phyloP scores from a whole-genome alignment of 2,797 vertebrate species.

The Tinamus major region DNA sequence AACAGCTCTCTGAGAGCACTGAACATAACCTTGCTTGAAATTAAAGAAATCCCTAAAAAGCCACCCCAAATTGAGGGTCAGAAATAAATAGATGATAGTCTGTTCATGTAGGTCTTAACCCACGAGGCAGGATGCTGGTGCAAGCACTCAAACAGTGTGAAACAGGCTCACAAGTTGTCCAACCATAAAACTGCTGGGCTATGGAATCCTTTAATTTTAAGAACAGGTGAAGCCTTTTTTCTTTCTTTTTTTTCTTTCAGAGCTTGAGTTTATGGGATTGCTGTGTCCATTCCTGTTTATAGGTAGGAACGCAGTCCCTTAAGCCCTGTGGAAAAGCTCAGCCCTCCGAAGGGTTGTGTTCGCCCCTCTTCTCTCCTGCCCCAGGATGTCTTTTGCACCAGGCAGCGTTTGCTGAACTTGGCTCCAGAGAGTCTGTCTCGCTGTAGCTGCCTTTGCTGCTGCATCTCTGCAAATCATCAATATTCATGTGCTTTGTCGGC shows the following conservation, averaged over 20 bases:
- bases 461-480: conserved; percentile 3
- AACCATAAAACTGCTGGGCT: background rate
- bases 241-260: background rate
- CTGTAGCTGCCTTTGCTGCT: background rate
- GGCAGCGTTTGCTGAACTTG: background rate
- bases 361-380: background rate
- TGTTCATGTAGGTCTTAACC: rapidly evolving
- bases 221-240: background rate
- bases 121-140: background rate
- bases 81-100: background rate
- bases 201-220: rapidly evolving
- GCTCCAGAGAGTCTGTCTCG: background rate
- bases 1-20: background rate
- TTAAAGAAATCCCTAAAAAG: background rate
- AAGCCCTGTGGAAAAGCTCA: rapidly evolving
- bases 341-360: background rate
- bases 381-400: background rate
- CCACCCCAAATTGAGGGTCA: background rate
- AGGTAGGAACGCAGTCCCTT: rapidly evolving
- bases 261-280: background rate
- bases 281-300: background rate
- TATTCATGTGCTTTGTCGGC: background rate
- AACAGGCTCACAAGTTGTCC: background rate
- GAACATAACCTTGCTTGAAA: background rate
- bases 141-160: rapidly evolving